Evolutionary conservation across 2,113 vertebrate species (phyloP), one percentile per base, ranked within the genome.

Genomic region (Eulemur rufifrons): DNA sequence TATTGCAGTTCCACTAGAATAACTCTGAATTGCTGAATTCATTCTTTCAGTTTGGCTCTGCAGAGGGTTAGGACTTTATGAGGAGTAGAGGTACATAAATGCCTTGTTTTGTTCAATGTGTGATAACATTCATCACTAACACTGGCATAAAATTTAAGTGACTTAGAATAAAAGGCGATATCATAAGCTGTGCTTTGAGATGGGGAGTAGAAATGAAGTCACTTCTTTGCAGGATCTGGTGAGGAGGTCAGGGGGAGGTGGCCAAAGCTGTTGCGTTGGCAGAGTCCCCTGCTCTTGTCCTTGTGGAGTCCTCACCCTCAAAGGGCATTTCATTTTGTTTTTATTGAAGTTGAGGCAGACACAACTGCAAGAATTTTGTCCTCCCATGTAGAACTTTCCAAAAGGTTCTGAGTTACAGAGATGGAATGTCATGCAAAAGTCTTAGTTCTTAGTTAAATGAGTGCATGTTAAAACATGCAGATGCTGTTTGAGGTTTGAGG

Each of bases 401-500:
- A 63, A 80, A 71, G 52, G 27, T 34, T 21, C 34, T 11, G 54
- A 86, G 23, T 71, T 91, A 2, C 47, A 69, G 82, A 54, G n/a
- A 32, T 32, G 27, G 83, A 84, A 80, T 52, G 45, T 74, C 69
- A 12, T 21, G 12, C 20, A 18, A 39, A 54, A 68, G 68, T 52
- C 25, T 39, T 7, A 59, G 29, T 42, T 11, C 68, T 34, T 8
- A 21, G 47, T 80, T 52, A 59, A 81, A 34, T 54, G 39, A 83
- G 4, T 32, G 5, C 18, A 1, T 29, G 63, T 73, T 86, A 73
- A 63, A 83, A 61, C 37, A 2, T 27, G 17, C 2, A 3, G 45
- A 68, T 74, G 4, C 56, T 50, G 66, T 98, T 97, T 93, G 91
- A 99, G 99, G 99, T 99, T 97, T 93, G 91, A 99, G 99, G 99